These are phyloP conservation scores for Orchestes rusci DNA, from an alignment of 2,888 invertebrate species.

Conservation along the genomic window DNA sequence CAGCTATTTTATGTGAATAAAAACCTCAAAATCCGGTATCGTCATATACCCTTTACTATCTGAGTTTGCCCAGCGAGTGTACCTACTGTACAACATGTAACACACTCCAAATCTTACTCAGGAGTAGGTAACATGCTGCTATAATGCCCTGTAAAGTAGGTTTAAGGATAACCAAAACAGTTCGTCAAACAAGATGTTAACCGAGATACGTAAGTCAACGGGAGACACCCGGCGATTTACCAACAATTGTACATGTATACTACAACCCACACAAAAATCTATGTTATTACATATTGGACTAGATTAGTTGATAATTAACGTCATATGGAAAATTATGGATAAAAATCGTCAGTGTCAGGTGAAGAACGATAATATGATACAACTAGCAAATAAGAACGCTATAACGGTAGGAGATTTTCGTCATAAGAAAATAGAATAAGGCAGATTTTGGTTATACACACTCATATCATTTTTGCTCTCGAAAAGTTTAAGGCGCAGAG, in stretches of 20 bases:
- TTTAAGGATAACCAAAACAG: slow-evolving; percentile 35
- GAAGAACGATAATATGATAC: slow-evolving; percentile 43
- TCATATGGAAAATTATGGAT: slow-evolving; percentile 35
- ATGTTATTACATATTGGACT: slow-evolving; percentile 49
- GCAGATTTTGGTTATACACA: slow-evolving; percentile 60
- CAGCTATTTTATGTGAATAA: too few relatives aligned
- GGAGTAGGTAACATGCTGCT: too few relatives aligned
- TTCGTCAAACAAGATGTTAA: slow-evolving; percentile 34
- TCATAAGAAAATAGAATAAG: slow-evolving; percentile 59
- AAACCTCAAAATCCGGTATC: too few relatives aligned
- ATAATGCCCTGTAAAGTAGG: slow-evolving; percentile 40
- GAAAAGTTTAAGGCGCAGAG: slow-evolving; percentile 64
- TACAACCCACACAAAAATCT: slow-evolving; percentile 52
- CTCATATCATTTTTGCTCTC: slow-evolving; percentile 48
- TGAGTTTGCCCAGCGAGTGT: slow-evolving; percentile 23
- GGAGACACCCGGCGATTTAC: slow-evolving; percentile 45
- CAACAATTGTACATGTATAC: slow-evolving; percentile 52
- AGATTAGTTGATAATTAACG: slow-evolving; percentile 46
- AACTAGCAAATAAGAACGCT: slow-evolving; percentile 47
- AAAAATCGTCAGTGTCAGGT: slow-evolving; percentile 46
- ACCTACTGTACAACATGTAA: slow-evolving; percentile 34
- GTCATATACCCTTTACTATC: slow-evolving; percentile 9
- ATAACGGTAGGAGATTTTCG: slow-evolving; percentile 50
- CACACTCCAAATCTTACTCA: too few relatives aligned
- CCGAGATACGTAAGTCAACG: slow-evolving; percentile 34